Evolutionary conservation across 2,113 vertebrate species (phyloP), one percentile per base, ranked within the genome.

Genomic region (Nothocercus nigrocapillus): DNA sequence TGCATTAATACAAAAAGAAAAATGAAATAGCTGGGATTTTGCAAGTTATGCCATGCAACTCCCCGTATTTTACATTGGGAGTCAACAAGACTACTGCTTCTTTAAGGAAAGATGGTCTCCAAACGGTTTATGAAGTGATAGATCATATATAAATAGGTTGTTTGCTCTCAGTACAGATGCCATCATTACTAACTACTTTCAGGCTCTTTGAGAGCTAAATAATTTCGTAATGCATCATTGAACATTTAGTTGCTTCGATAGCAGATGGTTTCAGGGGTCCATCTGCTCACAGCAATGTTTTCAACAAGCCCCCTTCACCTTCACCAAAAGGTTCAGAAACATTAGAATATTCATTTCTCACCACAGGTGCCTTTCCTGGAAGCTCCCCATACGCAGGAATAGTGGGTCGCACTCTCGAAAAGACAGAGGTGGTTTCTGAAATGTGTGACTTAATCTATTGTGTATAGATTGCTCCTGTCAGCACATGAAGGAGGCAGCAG

Each of bases 221-320:
- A 98, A 98, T 98, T 98, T 98, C 18, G 98, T 97, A 97, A 98
- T 98, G 98, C 98, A 98, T 98, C 98, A 99, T 98, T 99, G 98
- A 98, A 97, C 98, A 98, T 98, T 98, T 98, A 98, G 98, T 98
- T 98, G 98, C 98, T 98, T 99, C 96, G 96, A 97, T 98, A 98
- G 98, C 98, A 99, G 98, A 99, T 99, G 98, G 98, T 98, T 98
- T 98, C 98, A 97, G 98, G 98, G 98, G 98, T 98, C 98, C 98
- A 99, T 99, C 98, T 99, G 98, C 98, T 98, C 98, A 96, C 96
- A 97, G 98, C 98, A 97, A 98, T 98, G 98, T 99, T 98, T 98
- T 98, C 98, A 98, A 98, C 98, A 98, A 99, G 98, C 98, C 98
- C 98, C 98, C 98, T 98, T 98, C 98, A 98, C 98, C 98, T 98